Conservation (phyloP, 2,797 vertebrate species). For the Scomberomorus guttatus region DNA sequence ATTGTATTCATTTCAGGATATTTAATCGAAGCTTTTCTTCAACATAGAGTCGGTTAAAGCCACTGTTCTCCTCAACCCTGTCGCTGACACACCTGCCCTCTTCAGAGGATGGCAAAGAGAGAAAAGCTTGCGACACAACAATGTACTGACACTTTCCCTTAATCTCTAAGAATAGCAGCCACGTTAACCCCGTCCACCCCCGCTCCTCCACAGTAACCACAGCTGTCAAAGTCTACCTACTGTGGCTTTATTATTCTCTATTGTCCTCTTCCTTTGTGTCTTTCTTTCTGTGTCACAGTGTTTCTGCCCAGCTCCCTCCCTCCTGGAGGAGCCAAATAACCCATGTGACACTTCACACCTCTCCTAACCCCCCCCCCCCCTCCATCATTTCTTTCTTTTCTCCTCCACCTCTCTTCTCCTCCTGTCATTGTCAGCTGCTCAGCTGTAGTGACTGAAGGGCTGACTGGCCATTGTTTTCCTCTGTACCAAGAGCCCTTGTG, state of each 20-base stretch:
- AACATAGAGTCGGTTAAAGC: background rate
- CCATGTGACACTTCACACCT: slow-evolving; percentile 35
- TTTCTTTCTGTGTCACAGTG: slow-evolving; percentile 30
- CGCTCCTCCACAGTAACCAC: slow-evolving; percentile 20
- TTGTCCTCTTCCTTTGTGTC: slow-evolving; percentile 29
- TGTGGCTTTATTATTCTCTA: slow-evolving; percentile 42
- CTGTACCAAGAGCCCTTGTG: slow-evolving; percentile 76
- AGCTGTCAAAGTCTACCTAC: slow-evolving; percentile 42
- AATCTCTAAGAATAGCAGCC: slow-evolving; percentile 15
- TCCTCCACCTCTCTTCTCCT: slow-evolving; percentile 4
- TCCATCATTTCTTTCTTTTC: background rate
- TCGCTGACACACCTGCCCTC: background rate
- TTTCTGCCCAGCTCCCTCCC: background rate
- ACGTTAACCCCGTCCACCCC: background rate
- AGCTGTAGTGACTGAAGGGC: slow-evolving; percentile 40
- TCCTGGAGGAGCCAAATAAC: background rate
- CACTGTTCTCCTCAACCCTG: background rate
- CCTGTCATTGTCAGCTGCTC: slow-evolving; percentile 60
- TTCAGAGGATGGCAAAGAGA: background rate
- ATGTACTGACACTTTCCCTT: slow-evolving; percentile 1
- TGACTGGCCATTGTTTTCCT: slow-evolving; percentile 66
- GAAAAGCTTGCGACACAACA: background rate
- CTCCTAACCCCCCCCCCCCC: slow-evolving; percentile 1
- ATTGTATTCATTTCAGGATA: slow-evolving; percentile 12
- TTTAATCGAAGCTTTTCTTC: slow-evolving; percentile 19